Base-by-base conservation (phyloP, 2,797 vertebrate species). In the Catostomus latipinnis region DNA sequence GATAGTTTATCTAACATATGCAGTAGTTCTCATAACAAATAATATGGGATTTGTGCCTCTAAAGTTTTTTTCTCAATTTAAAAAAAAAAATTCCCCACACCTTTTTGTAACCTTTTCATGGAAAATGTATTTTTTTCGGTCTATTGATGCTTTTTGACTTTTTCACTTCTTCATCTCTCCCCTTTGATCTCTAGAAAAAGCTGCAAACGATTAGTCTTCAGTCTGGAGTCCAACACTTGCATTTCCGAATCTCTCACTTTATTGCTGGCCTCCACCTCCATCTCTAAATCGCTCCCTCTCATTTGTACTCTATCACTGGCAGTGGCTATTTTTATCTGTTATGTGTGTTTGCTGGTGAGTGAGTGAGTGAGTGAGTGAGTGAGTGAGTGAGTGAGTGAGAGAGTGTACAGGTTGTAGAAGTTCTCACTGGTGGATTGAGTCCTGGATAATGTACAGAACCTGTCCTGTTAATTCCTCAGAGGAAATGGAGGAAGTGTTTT, bases 251-350 rank as follows among this genome's bases (percentile, higher is more conserved):
- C 76, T 53, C 76, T 70, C 75, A 60, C n/a, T 62, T 52, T 46
- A 70, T 70, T 14, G 8, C 61, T 72, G 77, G 77, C 77, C 77
- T 80, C 78, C 53, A 70, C 78, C 69, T 80, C 78, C 78, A 66
- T 80, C 78, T 73, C 70, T 49, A 67, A 66, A 79, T 79, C 77
- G 66, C 53, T 80, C 61, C 70, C 62, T 80, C 78, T 73, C n/a
- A 7, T 73, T 52, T 54, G 16, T 48, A 58, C 78, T 80, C 18
- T 43, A 50, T 80, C 70, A 80, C 78, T 66, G 61, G 70, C 52
- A 80, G 70, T 1, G 13, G 61, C 67, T 73, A 80, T 80, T 80
- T 80, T 80, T 73, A 73, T 57, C 78, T 60, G 11, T 67, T 72
- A 70, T 72, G 78, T 80, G 78, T 70, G 78, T 58, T 80, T 73